Conservation (phyloP, 2,113 vertebrate genomes). For the Microcebus tavaratra region DNA sequence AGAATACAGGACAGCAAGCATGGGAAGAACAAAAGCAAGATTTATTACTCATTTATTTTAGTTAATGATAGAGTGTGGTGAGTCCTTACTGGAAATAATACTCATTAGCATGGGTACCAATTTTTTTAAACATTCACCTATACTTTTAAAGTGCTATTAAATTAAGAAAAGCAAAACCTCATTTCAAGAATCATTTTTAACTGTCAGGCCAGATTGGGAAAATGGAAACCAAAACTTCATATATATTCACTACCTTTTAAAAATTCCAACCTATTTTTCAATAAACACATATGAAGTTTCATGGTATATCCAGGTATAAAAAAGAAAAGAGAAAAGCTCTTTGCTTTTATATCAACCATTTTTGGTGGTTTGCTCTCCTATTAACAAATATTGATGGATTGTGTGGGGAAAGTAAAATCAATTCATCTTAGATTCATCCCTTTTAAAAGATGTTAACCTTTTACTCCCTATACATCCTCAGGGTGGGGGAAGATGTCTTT, state of each 20-base stretch:
- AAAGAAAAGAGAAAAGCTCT: not conserved
- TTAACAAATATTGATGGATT: not conserved
- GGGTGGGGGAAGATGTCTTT: not conserved
- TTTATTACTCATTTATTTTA: not conserved
- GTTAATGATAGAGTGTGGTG: not conserved
- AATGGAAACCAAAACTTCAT: not conserved
- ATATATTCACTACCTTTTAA: not conserved
- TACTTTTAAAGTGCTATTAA: not conserved
- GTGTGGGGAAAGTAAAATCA: not conserved
- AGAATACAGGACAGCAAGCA: not conserved
- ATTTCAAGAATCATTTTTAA: constrained; percentile 2
- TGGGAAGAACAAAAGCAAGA: not conserved
- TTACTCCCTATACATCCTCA: not conserved
- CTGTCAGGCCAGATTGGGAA: not conserved
- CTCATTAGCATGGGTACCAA: not conserved
- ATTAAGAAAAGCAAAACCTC: not conserved
- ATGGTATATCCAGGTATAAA: not conserved
- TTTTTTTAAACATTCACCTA: not conserved
- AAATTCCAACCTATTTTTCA: constrained; percentile 27
- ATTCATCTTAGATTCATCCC: not conserved
- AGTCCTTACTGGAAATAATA: not conserved
- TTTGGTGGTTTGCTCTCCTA: not conserved
- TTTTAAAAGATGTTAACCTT: not conserved
- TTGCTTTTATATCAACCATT: not conserved
- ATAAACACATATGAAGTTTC: not conserved